Conservation (phyloP, 2,113 vertebrate species). For the Amazona guildingii region DNA sequence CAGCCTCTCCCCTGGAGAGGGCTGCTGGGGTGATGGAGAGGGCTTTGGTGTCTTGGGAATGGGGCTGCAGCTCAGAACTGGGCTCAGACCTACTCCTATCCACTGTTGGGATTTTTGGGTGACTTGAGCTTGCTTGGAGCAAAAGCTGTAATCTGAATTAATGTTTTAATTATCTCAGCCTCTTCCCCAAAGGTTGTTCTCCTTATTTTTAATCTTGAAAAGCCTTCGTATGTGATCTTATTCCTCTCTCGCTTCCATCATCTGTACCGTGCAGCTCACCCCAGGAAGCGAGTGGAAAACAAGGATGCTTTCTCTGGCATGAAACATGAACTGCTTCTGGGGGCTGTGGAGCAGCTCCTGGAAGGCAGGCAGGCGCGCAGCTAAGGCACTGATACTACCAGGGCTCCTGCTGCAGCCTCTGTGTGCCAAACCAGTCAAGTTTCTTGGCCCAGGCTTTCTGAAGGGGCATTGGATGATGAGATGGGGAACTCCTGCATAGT, state of each 20-base stretch:
- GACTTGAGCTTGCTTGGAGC: background rate
- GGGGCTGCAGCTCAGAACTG: background rate
- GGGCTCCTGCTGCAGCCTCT: accelerated
- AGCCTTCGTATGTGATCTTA: background rate
- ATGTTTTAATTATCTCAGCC: slow-evolving; percentile 67
- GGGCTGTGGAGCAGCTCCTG: background rate
- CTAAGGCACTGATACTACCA: accelerated
- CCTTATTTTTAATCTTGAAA: slow-evolving; percentile 59
- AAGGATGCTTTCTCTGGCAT: background rate
- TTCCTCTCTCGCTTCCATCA: background rate
- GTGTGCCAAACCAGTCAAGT: accelerated
- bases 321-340: accelerated
- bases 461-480: accelerated
- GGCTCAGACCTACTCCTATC: background rate
- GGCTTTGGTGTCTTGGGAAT: background rate
- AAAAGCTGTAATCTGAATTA: slow-evolving; percentile 57
- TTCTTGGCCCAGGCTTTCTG: background rate
- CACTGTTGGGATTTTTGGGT: background rate
- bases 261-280: background rate
- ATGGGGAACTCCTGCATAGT: background rate
- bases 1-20: background rate
- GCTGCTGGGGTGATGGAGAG: background rate
- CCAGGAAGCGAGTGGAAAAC: background rate
- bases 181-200: slow-evolving; percentile 46
- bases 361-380: background rate